These are phyloP conservation scores for Morone chrysops DNA, from an alignment of 2,113 vertebrate species.

Conservation along the genomic window DNA sequence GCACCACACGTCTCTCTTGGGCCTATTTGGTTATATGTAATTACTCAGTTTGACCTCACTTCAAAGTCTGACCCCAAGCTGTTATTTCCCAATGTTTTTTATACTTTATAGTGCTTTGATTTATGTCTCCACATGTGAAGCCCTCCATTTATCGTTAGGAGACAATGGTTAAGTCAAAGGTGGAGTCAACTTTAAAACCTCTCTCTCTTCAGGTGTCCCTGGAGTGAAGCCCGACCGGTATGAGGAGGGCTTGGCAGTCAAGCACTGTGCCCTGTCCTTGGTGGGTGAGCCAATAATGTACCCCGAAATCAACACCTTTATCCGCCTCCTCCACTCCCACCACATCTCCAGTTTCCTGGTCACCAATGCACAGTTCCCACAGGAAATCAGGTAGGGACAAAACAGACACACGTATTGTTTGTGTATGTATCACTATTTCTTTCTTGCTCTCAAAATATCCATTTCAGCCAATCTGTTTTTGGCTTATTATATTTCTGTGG, in stretches of 20 bases:
- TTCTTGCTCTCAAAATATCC: neutral
- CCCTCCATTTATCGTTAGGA: neutral
- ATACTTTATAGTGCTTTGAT: neutral
- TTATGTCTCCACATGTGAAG: neutral
- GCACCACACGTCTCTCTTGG: neutral
- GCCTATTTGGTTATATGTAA: neutral
- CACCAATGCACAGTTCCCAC: constrained; percentile 95
- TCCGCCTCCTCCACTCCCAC: constrained; percentile 88
- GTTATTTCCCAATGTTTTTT: neutral
- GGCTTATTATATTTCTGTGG: neutral
- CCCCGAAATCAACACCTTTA: constrained; percentile 91
- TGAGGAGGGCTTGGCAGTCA: constrained; percentile 88
- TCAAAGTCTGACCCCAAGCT: neutral
- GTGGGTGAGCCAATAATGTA: constrained; percentile 99
- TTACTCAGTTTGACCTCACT: constrained; percentile 8
- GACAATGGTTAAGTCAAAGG: neutral
- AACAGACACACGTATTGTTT: neutral
- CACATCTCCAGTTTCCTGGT: constrained; percentile 95
- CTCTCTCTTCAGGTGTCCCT: constrained; percentile 85
- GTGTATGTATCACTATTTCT: neutral
- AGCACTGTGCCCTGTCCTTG: constrained; percentile 94
- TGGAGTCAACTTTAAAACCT: neutral
- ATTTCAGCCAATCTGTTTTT: neutral
- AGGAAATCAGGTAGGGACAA: constrained; percentile 90
- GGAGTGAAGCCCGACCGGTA: constrained; percentile 89